Evolutionary conservation across 2,113 vertebrate genomes (phyloP).

Genomic region (Calyptomena viridis): DNA sequence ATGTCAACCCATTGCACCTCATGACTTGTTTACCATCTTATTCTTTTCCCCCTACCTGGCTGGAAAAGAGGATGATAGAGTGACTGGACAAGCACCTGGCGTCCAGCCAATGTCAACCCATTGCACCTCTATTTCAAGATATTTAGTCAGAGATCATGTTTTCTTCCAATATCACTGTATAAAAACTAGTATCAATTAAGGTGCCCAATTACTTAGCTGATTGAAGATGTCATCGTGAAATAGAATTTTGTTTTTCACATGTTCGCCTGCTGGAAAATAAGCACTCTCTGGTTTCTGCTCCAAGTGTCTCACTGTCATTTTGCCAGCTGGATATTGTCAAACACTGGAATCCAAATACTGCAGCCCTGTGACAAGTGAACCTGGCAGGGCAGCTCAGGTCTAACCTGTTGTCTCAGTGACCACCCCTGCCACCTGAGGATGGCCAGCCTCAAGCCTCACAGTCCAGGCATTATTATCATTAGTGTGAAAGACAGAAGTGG

Average conservation of each 20-base stretch:
- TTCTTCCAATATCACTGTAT: not conserved
- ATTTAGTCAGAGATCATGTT: not conserved
- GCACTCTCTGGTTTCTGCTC: not conserved
- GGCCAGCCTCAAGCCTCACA: not conserved
- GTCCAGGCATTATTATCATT: rapidly evolving
- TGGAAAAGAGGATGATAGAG: no score
- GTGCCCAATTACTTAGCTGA: not conserved
- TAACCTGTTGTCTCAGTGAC: not conserved
- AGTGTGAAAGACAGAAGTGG: not conserved
- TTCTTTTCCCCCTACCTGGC: no score
- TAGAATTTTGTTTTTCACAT: not conserved
- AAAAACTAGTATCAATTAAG: not conserved
- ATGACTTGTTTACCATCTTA: no score
- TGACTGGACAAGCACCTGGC: no score
- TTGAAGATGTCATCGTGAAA: not conserved
- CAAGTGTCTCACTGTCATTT: not conserved
- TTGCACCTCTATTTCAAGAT: not conserved
- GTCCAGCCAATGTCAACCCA: no score
- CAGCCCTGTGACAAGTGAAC: not conserved
- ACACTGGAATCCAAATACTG: not conserved
- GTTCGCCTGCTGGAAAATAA: not conserved
- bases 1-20: no score
- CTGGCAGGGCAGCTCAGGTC: not conserved
- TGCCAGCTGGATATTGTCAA: not conserved
- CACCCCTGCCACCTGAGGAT: not conserved